A percentile compares a stretch with the other conserved stretches of the same genome.
phyloP scores from a whole-genome alignment of 1,140 invertebrate species.

The honey bee (Apis mellifera) region Amel_HAv3.1 CM009931.2:11497001-11497500 shows the following conservation, averaged over 20 bases:
- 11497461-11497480: constrained; percentile 44
- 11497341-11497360: constrained; percentile 43
- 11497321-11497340: constrained; percentile 22
- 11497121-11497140: neutral
- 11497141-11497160: neutral
- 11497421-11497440: constrained; percentile 45
- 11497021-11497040: neutral
- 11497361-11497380: constrained; percentile 15
- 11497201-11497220: constrained; percentile 8
- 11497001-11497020: neutral
- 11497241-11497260: neutral
- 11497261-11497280: neutral
- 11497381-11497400: constrained; percentile 4
- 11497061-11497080: constrained; percentile 42
- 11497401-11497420: constrained; percentile 41
- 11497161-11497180: neutral
- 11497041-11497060: constrained; percentile 3
- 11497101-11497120: neutral
- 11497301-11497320: constrained; percentile 1
- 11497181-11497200: constrained; percentile 6
- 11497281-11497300: constrained; percentile 6
- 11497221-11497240: neutral
- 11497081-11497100: constrained; percentile 18
- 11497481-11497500: constrained; percentile 39
- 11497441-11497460: constrained; percentile 43